A percentile compares a stretch with the other conserved stretches of the same genome.
phyloP scores from a whole-genome alignment of 1,140 invertebrate species.

The Fopius arisanus region DNA sequence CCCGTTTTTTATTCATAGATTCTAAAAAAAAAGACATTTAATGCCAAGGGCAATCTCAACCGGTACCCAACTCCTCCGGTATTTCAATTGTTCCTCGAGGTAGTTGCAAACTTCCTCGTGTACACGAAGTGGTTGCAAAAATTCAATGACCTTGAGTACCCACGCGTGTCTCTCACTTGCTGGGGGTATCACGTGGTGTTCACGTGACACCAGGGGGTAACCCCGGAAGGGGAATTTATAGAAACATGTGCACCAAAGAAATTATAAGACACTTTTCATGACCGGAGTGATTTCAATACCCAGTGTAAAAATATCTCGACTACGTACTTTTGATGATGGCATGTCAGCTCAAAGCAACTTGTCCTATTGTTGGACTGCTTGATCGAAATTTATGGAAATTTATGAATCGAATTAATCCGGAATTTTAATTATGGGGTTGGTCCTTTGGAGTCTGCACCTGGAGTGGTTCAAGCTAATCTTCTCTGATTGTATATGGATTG shows the following conservation, averaged over 20 bases:
- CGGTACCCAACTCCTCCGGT: too few relatives aligned
- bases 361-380: background rate
- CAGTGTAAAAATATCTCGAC: background rate
- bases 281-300: background rate
- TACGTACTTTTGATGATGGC: constrained; percentile 30
- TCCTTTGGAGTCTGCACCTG: too few relatives aligned
- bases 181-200: background rate
- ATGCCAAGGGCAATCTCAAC: background rate
- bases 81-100: background rate
- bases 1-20: too few relatives aligned
- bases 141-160: constrained; percentile 13
- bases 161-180: background rate
- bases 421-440: too few relatives aligned
- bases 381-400: background rate
- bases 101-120: background rate
- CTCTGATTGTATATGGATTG: too few relatives aligned
- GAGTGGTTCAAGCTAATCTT: too few relatives aligned
- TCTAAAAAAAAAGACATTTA: background rate
- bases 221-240: background rate
- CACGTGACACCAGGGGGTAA: background rate
- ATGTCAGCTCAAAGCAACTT: background rate
- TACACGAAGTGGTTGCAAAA: constrained; percentile 9
- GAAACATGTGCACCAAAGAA: background rate
- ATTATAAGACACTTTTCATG: background rate
- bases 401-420: too few relatives aligned